A percentile compares a stretch with the other conserved stretches of the same genome.
phyloP scores from a whole-genome alignment of 1,140 invertebrate genomes.

The Diplogasteroides magnus region DNA sequence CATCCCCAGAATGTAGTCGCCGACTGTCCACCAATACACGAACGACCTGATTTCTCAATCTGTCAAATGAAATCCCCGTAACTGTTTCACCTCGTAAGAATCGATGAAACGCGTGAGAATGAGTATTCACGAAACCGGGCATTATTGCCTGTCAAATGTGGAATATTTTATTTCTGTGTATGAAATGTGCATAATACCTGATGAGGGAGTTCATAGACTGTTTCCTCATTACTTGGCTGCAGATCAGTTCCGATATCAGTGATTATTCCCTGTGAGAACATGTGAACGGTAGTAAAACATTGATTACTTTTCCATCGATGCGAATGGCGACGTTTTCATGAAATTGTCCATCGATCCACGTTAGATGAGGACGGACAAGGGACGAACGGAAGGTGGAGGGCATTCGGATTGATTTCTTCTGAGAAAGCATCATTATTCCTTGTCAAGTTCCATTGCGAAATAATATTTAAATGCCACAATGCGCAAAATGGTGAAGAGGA shows the following conservation, averaged over 20 bases:
- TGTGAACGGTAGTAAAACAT: too few species aligned
- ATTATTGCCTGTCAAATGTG: slow-evolving; percentile 32
- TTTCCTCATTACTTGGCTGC: slow-evolving; percentile 4
- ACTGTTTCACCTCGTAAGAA: slow-evolving; percentile 44
- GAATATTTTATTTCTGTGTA: background rate
- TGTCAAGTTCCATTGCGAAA: too few species aligned
- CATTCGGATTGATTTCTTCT: too few species aligned
- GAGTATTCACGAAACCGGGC: slow-evolving; percentile 50
- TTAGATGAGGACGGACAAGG: background rate
- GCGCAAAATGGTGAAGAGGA: too few species aligned
- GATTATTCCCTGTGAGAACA: slow-evolving; percentile 17
- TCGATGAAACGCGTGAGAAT: slow-evolving; percentile 53
- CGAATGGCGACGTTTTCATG: slow-evolving; percentile 16
- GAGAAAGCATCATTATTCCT: too few species aligned
- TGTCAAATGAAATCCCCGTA: too few species aligned
- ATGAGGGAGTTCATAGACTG: background rate
- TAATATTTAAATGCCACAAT: too few species aligned
- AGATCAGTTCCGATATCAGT: slow-evolving; percentile 2
- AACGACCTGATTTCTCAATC: too few species aligned
- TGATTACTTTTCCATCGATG: slow-evolving; percentile 11
- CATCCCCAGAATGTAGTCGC: slow-evolving; percentile 52
- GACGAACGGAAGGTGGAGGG: too few species aligned
- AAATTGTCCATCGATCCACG: slow-evolving; percentile 13
- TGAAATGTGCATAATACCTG: background rate
- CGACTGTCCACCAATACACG: slow-evolving; percentile 36